A percentile compares a stretch with the other conserved stretches of the same genome.
phyloP scores from a whole-genome alignment of 1,140 invertebrate species.

The Drosophila auraria region DNA sequence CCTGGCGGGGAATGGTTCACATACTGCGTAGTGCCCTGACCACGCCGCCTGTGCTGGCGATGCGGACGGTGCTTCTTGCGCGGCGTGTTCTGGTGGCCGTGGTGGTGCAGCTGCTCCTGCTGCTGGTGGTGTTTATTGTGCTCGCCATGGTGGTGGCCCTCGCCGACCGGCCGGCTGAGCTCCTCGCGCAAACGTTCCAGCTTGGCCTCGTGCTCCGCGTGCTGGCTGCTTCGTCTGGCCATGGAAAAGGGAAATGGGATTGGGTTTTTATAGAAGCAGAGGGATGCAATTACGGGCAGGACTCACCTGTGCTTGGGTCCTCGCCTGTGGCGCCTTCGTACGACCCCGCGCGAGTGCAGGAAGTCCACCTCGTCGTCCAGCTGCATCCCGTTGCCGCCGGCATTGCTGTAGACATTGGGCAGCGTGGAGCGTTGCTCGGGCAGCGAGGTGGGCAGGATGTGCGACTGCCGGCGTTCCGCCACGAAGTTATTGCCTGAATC shows the following conservation, averaged over 20 bases:
- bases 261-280: not conserved
- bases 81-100: slow-evolving; percentile 41
- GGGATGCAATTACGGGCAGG: not conserved
- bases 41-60: slow-evolving; percentile 47
- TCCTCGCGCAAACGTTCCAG: slow-evolving; percentile 74
- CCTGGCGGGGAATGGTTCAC: slow-evolving; percentile 35
- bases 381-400: slow-evolving; percentile 82
- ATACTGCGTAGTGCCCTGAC: slow-evolving; percentile 30
- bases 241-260: not conserved
- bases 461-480: slow-evolving; percentile 57
- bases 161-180: slow-evolving; percentile 63
- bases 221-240: slow-evolving; percentile 30
- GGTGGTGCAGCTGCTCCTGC: slow-evolving; percentile 31
- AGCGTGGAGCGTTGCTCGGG: slow-evolving; percentile 79
- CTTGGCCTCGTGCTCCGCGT: slow-evolving; percentile 62
- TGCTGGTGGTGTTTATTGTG: slow-evolving; percentile 27
- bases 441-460: slow-evolving; percentile 77
- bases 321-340: slow-evolving; percentile 74
- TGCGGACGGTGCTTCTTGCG: slow-evolving; percentile 57
- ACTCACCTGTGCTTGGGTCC: slow-evolving; percentile 76
- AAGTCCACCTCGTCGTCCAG: slow-evolving; percentile 80
- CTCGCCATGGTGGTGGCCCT: slow-evolving; percentile 33
- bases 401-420: slow-evolving; percentile 83
- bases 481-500: slow-evolving; percentile 84
- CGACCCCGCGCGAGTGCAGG: slow-evolving; percentile 65